Base-by-base conservation (phyloP, 1,140 invertebrate species). In the Drosophila willistoni region DNA sequence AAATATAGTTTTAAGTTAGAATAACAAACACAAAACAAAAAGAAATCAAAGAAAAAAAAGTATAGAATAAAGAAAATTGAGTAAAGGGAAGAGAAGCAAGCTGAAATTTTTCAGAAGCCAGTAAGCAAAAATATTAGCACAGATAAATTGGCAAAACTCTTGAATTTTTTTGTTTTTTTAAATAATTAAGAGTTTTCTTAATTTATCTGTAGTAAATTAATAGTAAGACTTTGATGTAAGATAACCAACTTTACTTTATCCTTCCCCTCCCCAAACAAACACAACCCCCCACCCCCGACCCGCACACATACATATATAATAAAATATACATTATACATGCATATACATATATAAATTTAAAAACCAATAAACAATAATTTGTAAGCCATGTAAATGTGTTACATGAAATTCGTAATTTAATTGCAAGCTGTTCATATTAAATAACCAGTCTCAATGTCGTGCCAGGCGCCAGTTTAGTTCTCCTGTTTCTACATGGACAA, bases 251-350 rank as follows among this genome's bases (percentile, higher is more conserved):
- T 25, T 4, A 25, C 22, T 4, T 25, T 4, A 25, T 25, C 22
- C 9, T 17, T 22, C 10, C 12, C 17, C 44, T 22, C 17, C 44
- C 12, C 44, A 10, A 36, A 42, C 34, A 41, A 61, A 61, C 41
- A 19, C 22, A 36, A 41, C 2, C 19, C 1, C 19, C 19, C 1
- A 22, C 19, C 19, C 1, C 19, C 1, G 1, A 1, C 19, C 1
- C 19, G 2, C 22, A 25, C 13, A 61, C 1, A 19, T 41, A 17
- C 14, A 41, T 61, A 61, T 42, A 61, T 22, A 51, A 51, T 51
- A 51, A 51, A 51, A 29, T 51, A 22, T 51, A 51, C 19, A 51
- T 22, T 51, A 51, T 36, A 61, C 34, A 22, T 61, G 33, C 55
- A 56, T 56, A 34, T 33, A 39, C 6, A 57, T 61, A 34, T 61